A percentile compares a stretch with the other conserved stretches of the same genome.
phyloP scores from a whole-genome alignment of 2,797 vertebrate species.

The Acomys russatus region DNA sequence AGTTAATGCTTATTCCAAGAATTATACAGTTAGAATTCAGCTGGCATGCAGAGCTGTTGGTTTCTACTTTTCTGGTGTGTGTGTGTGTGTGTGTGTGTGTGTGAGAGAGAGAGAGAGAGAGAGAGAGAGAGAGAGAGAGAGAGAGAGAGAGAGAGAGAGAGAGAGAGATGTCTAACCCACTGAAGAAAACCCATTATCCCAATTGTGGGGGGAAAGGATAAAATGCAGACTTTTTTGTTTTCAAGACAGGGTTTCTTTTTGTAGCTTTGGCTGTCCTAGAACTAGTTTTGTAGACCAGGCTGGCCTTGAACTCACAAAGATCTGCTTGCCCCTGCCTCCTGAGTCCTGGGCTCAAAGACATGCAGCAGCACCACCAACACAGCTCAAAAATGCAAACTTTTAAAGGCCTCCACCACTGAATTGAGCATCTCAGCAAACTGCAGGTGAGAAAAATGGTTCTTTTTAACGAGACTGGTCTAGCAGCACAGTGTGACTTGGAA shows the following conservation, averaged over 20 bases:
- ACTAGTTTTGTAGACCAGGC: neutral
- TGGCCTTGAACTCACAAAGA: neutral
- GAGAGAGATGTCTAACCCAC: neutral
- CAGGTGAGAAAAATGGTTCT: neutral
- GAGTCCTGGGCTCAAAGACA: neutral
- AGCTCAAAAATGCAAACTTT: constrained; percentile 1
- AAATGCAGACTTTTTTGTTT: constrained; percentile 1
- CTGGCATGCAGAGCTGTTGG: neutral
- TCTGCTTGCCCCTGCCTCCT: neutral
- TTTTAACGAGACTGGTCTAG: neutral
- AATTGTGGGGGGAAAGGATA: neutral
- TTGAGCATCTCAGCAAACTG: neutral
- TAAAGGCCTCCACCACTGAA: neutral
- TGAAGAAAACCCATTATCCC: neutral
- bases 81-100: neutral
- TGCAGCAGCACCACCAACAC: neutral
- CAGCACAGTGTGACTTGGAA: neutral
- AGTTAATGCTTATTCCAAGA: neutral
- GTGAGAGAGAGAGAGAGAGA: no score
- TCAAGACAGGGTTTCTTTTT: neutral
- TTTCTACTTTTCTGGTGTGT: constrained; percentile 19
- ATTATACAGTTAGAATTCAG: neutral
- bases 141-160: no score
- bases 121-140: no score
- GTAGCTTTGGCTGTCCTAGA: neutral